Base-by-base conservation (phyloP, 2,888 invertebrate genomes). In the Synanthedon vespiformis region DNA sequence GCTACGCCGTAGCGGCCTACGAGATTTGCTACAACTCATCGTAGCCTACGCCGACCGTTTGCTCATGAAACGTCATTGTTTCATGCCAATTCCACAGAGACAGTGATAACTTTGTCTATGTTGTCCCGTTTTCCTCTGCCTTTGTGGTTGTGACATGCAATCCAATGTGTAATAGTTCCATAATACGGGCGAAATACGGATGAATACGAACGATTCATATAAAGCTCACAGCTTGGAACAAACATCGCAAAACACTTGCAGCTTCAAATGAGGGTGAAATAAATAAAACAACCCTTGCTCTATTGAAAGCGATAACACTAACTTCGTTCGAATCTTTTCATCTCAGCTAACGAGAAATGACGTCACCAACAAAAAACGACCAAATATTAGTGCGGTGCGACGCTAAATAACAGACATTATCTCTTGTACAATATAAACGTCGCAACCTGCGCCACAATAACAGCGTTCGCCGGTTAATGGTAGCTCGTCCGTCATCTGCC, bases 401-500 rank as follows among this genome's bases (percentile, higher is more conserved):
- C 68, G 70, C 67, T 78, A 80, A 81, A 80, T 80, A 78, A 74
- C 74, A 58, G 69, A 70, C 70, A 77, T 80, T 81, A 81, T 80
- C 77, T 74, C 63, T 62, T 70, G 68, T 64, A 80, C 74, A 80
- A 80, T 81, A 77, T 76, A 74, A 77, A 71, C 74, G 76, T 73
- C 72, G 71, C 72, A 68, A 73, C 65, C 68, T 70, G 67, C 63
- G 65, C 59, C 73, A 77, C 74, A 80, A 81, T 81, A 80, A 77
- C 70, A 62, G 59, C 65, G 70, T 63, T 68, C 65, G 59, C 59
- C 65, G 64, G 68, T 64, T 77, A 79, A 81, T 77, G 75, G 71
- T 59, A 56, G 64, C 65, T 74, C 74, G 77, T 80, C 74, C 69
- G 68, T 81, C 80, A 79, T 75, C 72, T 55, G 58, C 55, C 53